Conservation (phyloP, 1,140 invertebrate species). For the Aporrectodea caliginosa region DNA sequence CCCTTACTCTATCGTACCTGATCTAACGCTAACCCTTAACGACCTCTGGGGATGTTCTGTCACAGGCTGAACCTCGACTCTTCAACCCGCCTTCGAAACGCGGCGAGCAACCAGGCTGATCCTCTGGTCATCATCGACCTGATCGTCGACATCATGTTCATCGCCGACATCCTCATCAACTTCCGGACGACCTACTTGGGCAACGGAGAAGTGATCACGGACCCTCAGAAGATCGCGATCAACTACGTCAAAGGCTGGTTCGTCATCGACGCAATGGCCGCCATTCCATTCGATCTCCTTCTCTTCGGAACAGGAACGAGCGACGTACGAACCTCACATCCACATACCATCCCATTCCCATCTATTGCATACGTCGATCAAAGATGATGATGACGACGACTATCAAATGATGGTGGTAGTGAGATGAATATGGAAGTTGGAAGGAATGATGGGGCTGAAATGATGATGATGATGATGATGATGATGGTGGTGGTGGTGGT, state of each 20-base stretch:
- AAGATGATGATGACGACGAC: too few relatives aligned
- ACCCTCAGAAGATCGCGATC: slow-evolving; percentile 53
- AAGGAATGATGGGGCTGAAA: too few relatives aligned
- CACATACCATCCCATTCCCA: too few relatives aligned
- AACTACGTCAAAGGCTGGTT: slow-evolving; percentile 57
- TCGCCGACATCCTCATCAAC: slow-evolving; percentile 56
- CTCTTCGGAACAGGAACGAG: slow-evolving; percentile 55
- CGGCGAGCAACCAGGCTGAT: slow-evolving; percentile 43
- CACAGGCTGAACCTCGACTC: slow-evolving; percentile 47
- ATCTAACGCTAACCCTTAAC: too few relatives aligned
- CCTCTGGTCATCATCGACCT: slow-evolving; percentile 55
- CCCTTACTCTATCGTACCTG: background rate
- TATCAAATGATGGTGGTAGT: too few relatives aligned
- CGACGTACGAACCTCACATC: slow-evolving; percentile 51
- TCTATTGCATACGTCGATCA: too few relatives aligned
- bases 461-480: too few relatives aligned
- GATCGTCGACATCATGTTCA: slow-evolving; percentile 56
- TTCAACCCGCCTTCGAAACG: slow-evolving; percentile 40
- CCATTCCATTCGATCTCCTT: slow-evolving; percentile 55
- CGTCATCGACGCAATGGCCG: slow-evolving; percentile 54
- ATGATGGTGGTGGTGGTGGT: background rate
- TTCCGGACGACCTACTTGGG: slow-evolving; percentile 56
- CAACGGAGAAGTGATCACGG: slow-evolving; percentile 52
- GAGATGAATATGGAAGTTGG: too few relatives aligned
- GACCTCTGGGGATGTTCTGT: too few relatives aligned